These are phyloP conservation scores for Vidua chalybeata DNA, from an alignment of 2,113 vertebrate genomes.

Conservation along the genomic window DNA sequence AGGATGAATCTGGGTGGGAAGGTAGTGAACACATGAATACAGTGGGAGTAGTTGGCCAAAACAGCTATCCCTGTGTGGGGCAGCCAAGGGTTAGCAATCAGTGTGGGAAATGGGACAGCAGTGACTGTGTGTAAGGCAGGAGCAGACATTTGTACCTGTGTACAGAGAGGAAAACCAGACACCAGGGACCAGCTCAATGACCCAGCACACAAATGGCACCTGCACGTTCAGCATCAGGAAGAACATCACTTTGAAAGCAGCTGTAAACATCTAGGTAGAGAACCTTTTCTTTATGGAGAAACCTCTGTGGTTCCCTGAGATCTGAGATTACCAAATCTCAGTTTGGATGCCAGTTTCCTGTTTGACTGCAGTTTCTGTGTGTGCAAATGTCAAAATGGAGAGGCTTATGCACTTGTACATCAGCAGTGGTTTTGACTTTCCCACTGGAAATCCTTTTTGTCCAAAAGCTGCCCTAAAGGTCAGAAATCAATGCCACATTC, in stretches of 20 bases:
- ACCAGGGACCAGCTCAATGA: neutral
- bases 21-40: accelerated
- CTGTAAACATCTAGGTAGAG: neutral
- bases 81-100: neutral
- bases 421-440: neutral
- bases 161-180: neutral
- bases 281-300: neutral
- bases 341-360: accelerated
- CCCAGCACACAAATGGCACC: neutral
- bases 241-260: neutral
- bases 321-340: neutral
- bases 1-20: neutral
- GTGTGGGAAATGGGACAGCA: neutral
- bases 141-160: neutral
- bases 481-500: neutral
- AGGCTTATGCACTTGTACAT: neutral
- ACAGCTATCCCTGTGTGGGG: accelerated
- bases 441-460: neutral
- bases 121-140: accelerated
- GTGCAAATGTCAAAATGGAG: neutral
- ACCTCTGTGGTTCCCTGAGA: neutral
- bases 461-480: neutral
- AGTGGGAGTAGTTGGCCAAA: neutral
- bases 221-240: accelerated
- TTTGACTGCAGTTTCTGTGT: neutral